A percentile compares a stretch with the other conserved stretches of the same genome.
Conservation (phyloP, 2,113 vertebrate genomes). For the Coptodon rendalli region DNA sequence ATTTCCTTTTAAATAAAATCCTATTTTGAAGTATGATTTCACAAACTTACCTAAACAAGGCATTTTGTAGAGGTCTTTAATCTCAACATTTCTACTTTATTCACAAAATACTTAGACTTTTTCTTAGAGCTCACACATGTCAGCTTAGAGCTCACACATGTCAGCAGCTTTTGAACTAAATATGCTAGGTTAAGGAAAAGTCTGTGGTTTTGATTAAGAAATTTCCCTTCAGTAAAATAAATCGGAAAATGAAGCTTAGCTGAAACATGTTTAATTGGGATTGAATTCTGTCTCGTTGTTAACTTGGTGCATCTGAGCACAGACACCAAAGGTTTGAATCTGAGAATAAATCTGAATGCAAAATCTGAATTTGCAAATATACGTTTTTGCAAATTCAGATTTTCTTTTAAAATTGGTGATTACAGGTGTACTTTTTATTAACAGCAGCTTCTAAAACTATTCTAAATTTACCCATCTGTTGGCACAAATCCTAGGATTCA, state of each 20-base stretch:
- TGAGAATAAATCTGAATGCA: not conserved
- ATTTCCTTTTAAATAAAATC: not conserved
- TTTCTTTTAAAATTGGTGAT: not conserved
- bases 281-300: not conserved
- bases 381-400: not conserved
- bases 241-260: not conserved
- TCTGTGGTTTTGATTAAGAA: not conserved
- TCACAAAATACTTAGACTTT: not conserved
- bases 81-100: not conserved
- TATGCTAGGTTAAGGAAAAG: not conserved
- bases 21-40: not conserved
- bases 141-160: too few species aligned
- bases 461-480: not conserved
- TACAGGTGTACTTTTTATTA: not conserved
- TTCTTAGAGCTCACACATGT: not conserved
- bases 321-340: not conserved
- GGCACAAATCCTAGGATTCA: not conserved
- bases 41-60: not conserved
- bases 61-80: not conserved
- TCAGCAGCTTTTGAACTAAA: not conserved
- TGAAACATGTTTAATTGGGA: not conserved
- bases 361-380: not conserved
- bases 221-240: not conserved
- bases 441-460: not conserved
- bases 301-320: not conserved